Evolutionary conservation across 1,140 invertebrate species (phyloP).

Genomic region (Condylostylus longicornis): DNA sequence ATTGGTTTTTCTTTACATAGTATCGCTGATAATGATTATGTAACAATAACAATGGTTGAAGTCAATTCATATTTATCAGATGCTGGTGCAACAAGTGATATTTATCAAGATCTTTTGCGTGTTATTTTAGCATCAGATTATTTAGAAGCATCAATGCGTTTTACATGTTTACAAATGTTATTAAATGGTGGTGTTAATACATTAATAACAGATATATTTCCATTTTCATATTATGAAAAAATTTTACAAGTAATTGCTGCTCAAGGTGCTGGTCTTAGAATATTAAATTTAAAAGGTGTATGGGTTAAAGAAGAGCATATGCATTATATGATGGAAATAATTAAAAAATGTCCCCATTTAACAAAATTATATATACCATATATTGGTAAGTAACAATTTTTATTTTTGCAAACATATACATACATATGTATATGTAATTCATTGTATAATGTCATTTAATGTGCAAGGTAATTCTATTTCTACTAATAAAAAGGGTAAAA

Average conservation of each 20-base stretch:
- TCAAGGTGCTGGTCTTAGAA: constrained; percentile 41
- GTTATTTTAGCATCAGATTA: constrained; percentile 44
- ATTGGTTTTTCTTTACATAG: constrained; percentile 25
- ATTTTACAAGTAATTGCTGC: constrained; percentile 43
- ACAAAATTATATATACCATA: constrained; percentile 46
- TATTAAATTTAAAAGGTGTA: constrained; percentile 49
- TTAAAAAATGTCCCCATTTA: constrained; percentile 38
- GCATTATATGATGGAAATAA: constrained; percentile 40
- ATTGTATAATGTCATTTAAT: no score
- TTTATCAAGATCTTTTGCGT: constrained; percentile 46
- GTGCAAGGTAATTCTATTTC: no score
- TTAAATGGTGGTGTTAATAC: constrained; percentile 44
- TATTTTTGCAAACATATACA: no score
- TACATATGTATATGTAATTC: no score
- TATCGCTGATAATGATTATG: constrained; percentile 37
- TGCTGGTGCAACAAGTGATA: constrained; percentile 40
- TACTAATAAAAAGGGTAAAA: no score
- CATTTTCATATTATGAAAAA: constrained; percentile 45
- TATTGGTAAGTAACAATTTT: no score
- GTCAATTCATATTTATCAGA: constrained; percentile 40
- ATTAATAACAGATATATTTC: constrained; percentile 47
- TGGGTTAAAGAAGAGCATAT: constrained; percentile 52
- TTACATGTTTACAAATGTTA: constrained; percentile 42
- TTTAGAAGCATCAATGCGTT: constrained; percentile 45
- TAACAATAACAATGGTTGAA: constrained; percentile 38